Base-by-base conservation (phyloP, 2,113 vertebrate species). In the Tragulus kanchil region DNA sequence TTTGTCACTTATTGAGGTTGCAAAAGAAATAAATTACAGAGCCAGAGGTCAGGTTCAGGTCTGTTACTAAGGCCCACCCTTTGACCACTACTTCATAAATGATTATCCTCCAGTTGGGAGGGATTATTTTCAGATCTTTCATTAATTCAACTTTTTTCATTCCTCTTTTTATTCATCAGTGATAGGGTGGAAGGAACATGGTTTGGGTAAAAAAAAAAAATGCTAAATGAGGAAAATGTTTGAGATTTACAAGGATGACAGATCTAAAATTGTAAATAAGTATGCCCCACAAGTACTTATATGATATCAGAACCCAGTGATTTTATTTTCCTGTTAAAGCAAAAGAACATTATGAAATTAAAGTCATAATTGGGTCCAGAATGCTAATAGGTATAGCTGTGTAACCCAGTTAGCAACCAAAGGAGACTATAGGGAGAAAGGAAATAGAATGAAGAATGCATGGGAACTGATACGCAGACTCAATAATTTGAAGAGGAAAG, bases 271-370 rank as follows among this genome's bases (percentile, higher is more conserved):
- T 45, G 19, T 42, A 21, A 67, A 81, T 31, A 84, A 73, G 13
- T 15, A 85, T 52, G 17, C 2, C 61, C 83, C 65, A n/a, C n/a
- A 93, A 89, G 82, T 62, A 28, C 21, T 94, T 71, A 82, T 59
- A 50, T 96, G 79, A 73, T 93, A 69, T 75, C 67, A 94, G 84
- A 94, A 97, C 56, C 36, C 67, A 94, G 9, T 69, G 67, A 82
- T 87, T 94, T 97, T 94, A 89, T 84, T 94, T 93, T 87, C 42
- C 62, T 59, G 42, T 64, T 77, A 75, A 97, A 93, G 85, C 77
- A 94, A 79, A 69, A 79, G 73, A 89, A 11, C 71, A 93, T 95
- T 93, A 90, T 64, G 77, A 96, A 95, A 97, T 91, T 96, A 95
- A 95, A 95, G 48, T 90, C 82, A 58, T 88, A 95, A 93, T 81